A percentile compares a stretch with the other conserved stretches of the same genome.
Conservation (phyloP, 2,113 vertebrate species). For the Pseudonaja textilis region DNA sequence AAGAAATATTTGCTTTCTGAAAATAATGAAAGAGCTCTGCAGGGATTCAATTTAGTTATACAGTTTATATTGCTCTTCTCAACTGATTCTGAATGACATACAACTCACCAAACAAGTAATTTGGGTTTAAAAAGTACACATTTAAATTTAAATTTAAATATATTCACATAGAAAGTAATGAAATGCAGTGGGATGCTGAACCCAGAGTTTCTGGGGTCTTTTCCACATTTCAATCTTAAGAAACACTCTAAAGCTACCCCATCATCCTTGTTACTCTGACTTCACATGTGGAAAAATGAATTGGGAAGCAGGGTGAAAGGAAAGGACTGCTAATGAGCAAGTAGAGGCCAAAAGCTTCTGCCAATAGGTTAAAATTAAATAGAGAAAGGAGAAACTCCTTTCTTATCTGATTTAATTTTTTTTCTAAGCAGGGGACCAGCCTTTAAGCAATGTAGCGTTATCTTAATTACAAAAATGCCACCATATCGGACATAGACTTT, state of each 20-base stretch:
- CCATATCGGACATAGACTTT: neutral
- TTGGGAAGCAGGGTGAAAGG: neutral
- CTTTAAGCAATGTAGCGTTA: neutral
- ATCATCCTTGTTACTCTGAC: neutral
- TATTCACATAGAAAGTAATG: neutral
- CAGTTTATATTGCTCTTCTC: neutral
- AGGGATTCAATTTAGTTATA: neutral
- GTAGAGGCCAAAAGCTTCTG: neutral
- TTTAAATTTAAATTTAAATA: neutral
- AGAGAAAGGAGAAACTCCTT: neutral
- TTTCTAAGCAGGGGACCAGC: neutral
- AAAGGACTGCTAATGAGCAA: neutral
- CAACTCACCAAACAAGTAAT: neutral
- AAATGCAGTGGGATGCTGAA: neutral
- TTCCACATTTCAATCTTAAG: neutral
- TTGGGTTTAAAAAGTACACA: neutral
- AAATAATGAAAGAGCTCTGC: neutral
- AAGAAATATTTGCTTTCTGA: neutral
- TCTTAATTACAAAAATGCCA: neutral
- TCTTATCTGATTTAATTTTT: neutral
- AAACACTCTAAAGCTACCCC: neutral
- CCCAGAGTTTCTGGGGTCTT: neutral
- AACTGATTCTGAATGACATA: neutral
- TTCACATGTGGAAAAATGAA: neutral
- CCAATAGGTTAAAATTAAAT: neutral